Conservation (phyloP, 2,888 invertebrate genomes). For the Drosophila kanekoi region DNA sequence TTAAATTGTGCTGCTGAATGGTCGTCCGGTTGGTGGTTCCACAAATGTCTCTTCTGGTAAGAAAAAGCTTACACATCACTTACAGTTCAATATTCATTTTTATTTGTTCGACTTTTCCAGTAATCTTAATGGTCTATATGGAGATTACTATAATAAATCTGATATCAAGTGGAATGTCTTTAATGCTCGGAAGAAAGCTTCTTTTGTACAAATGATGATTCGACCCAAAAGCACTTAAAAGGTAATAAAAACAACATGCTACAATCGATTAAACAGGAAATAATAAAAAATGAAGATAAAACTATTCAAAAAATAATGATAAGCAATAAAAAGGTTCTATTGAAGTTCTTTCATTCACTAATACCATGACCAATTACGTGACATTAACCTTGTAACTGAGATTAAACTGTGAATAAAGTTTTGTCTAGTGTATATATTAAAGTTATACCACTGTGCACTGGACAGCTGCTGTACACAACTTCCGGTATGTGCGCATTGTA, state of each 20-base stretch:
- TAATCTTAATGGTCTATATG: slow-evolving; percentile 28
- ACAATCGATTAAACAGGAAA: no score
- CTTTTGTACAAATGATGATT: slow-evolving; percentile 35
- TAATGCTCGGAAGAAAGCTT: no score
- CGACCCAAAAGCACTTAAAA: neutral
- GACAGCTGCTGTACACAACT: slow-evolving; percentile 47
- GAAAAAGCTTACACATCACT: neutral
- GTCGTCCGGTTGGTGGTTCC: slow-evolving; percentile 33
- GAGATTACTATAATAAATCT: neutral
- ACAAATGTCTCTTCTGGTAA: neutral
- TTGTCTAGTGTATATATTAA: no score
- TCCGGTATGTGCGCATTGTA: slow-evolving; percentile 49
- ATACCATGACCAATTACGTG: no score
- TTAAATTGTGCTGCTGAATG: slow-evolving; percentile 10
- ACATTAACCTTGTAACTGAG: no score
- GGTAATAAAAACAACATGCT: no score
- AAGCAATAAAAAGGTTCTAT: no score
- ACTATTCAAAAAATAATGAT: no score
- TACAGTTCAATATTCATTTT: neutral
- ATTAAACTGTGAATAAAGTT: no score
- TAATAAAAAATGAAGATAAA: no score
- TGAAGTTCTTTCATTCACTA: no score
- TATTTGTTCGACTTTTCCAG: neutral
- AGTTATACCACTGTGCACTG: slow-evolving; percentile 41
- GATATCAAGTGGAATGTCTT: slow-evolving; percentile 7